Evolutionary conservation across 2,797 vertebrate genomes (phyloP).

Genomic region (Simalia tracyae): DNA sequence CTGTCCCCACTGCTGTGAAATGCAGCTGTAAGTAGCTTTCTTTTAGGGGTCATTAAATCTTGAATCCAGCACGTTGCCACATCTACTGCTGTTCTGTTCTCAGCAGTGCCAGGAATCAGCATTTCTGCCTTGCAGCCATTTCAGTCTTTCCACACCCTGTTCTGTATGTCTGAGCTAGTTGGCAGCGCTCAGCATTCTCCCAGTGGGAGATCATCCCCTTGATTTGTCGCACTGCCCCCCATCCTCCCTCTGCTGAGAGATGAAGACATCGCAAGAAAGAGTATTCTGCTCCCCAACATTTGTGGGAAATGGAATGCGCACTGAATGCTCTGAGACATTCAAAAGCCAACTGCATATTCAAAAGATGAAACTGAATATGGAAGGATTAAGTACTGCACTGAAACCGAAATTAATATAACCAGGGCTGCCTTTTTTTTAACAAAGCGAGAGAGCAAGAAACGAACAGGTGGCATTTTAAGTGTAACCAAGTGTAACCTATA

Average conservation of each 20-base stretch:
- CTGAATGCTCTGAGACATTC: not conserved
- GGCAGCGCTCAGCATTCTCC: not conserved
- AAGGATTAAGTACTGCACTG: conserved; percentile 48
- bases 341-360: conserved; percentile 37
- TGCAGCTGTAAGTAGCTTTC: conserved; percentile 15
- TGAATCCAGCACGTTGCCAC: not conserved
- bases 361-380: conserved; percentile 37
- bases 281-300: not conserved
- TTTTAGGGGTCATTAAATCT: conserved; percentile 12
- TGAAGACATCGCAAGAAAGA: not conserved
- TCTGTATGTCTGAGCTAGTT: accelerated
- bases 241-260: not conserved
- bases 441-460: not conserved
- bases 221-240: not conserved
- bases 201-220: not conserved
- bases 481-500: conserved; percentile 67
- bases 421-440: conserved; percentile 30
- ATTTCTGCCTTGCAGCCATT: not conserved
- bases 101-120: not conserved
- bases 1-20: conserved; percentile 25
- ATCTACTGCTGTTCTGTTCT: not conserved
- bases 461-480: conserved; percentile 75
- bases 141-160: not conserved
- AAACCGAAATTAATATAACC: conserved; percentile 58
- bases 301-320: not conserved